Base-by-base conservation (phyloP, 2,888 invertebrate genomes). In the Cerastoderma edule region DNA sequence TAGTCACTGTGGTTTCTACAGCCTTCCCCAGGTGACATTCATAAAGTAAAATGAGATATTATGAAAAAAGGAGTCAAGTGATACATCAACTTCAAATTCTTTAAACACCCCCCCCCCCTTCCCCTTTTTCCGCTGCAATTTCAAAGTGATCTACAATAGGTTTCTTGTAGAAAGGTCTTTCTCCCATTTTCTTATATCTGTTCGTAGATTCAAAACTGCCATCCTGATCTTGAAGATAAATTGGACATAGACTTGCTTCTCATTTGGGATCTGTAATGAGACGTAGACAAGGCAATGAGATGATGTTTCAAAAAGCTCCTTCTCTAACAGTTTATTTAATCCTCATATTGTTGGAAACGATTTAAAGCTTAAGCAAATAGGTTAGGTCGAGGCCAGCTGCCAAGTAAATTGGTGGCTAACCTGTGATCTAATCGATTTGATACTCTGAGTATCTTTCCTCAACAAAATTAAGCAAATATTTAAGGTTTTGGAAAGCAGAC, bases 181-280 rank as follows among this genome's bases (percentile, higher is more conserved):
- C n/a, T 50, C 50, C 6, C 22, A 50, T 13, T n/a, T n/a, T 6
- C 13, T 50, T 10, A 6, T 32, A 28, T 56, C 33, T 13, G 19
- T 33, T 3, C 24, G 3, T 13, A 32, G 10, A 24, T 6, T 78
- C 73, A 81, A 24, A 78, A 54, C 66, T 81, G 81, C 81, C 81
- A 81, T 65, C 71, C 76, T 16, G 75, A 63, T 30, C 73, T 54
- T 44, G 75, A 44, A 19, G 78, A 74, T n/a, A 81, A 54, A 30
- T 75, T 81, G n/a, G 73, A 71, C 16, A 56, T 66, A 1, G 81
- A 81, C 54, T 81, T 81, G 50, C 81, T 78, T 46, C 81, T 72
- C 68, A 73, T 76, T 32, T 64, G 67, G 24, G 81, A 39, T 44
- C 81, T 81, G 75, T 54, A 81, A 70, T 2, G 53, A n/a, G 27